These are phyloP conservation scores for Achatina immaculata DNA, from an alignment of 1,140 invertebrate species.

Conservation along the genomic window DNA sequence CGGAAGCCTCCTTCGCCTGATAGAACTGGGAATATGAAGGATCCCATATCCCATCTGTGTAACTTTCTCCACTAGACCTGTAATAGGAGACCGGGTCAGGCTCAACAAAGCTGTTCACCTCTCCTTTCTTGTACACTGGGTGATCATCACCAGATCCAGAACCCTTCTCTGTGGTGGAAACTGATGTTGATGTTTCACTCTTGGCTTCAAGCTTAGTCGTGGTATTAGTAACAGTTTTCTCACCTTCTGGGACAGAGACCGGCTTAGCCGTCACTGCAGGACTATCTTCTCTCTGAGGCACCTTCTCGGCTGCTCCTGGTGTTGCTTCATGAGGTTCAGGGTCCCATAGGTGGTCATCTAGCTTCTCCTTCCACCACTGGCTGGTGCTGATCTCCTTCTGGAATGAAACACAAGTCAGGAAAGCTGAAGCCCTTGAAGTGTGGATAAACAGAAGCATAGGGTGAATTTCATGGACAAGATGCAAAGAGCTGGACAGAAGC, in stretches of 20 bases:
- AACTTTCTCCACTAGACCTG: not conserved
- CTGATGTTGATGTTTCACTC: not conserved
- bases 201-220: not conserved
- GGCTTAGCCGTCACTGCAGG: not conserved
- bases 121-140: conserved; percentile 9
- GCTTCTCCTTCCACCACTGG: conserved; percentile 20
- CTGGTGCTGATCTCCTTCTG: conserved; percentile 8
- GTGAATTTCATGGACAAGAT: too few species aligned
- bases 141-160: not conserved
- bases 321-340: not conserved
- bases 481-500: too few species aligned
- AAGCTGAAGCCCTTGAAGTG: too few species aligned
- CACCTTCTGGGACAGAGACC: not conserved
- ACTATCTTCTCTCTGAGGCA: not conserved
- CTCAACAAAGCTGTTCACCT: conserved; percentile 26
- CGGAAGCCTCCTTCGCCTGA: not conserved
- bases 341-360: conserved; percentile 31
- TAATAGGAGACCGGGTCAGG: not conserved
- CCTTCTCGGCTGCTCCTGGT: not conserved
- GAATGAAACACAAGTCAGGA: too few species aligned
- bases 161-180: not conserved
- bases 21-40: not conserved
- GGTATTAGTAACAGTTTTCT: conserved; percentile 7
- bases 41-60: not conserved
- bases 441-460: too few species aligned